Base-by-base conservation (phyloP, 2,888 invertebrate genomes). In the Diarsia brunnea region DNA sequence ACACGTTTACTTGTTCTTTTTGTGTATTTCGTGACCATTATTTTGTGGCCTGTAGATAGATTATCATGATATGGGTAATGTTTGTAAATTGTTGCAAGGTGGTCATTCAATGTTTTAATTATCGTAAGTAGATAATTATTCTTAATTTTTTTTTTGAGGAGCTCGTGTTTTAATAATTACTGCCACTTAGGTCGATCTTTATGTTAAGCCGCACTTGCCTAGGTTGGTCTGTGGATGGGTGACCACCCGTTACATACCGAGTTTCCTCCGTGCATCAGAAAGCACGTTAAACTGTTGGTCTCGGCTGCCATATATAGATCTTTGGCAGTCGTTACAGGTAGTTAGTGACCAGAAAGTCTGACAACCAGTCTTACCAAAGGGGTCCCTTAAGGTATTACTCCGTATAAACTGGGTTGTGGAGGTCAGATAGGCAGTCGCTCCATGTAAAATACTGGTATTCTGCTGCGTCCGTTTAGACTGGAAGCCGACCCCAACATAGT, bases 31-130 rank as follows among this genome's bases (percentile, higher is more conserved):
- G 27, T 43, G 47, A 4, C 21, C 21, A 66, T 66, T 74, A 80
- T 74, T 74, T 67, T 51, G n/a, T 70, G 49, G 58, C 43, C 73
- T 45, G 74, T 19, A 58, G 24, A 49, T 67, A 47, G 19, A 24
- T 72, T 38, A 77, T 49, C 53, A 71, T 65, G 64, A 58, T 73
- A 64, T 70, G 21, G 60, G 14, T 58, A 60, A 64, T 65, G 31
- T 45, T 69, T 55, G n/a, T 64, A 65, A 74, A 68, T 68, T 68
- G 12, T 24, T 65, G 81, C 75, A 75, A 79, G 75, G 38, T 75
- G 67, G 14, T 43, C 7, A 7, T 31, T 27, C 16, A 45, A 51
- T 53, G 27, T 47, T 71, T 71, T 43, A 64, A 58, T 70, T 55
- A 31, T 68, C 10, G 10, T 60, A 4, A 27, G 31, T 12, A 27